phyloP scores from a whole-genome alignment of 2,113 vertebrate species.

The Carassius gibelio region DNA sequence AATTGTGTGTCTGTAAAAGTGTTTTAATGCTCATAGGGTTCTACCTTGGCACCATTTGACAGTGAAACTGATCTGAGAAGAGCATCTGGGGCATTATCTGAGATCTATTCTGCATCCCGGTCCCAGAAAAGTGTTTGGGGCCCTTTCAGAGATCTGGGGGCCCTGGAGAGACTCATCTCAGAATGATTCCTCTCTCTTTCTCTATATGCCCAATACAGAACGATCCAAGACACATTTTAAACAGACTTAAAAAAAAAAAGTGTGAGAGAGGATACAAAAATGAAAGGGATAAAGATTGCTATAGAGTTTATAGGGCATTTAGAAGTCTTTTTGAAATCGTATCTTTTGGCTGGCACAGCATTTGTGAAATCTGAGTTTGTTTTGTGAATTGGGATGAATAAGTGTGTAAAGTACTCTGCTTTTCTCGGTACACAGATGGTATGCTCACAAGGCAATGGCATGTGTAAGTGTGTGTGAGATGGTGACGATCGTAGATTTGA shows the following conservation, averaged over 20 bases:
- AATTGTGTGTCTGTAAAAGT: background rate
- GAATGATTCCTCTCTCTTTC: slow-evolving; percentile 66
- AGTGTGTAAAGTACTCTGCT: background rate
- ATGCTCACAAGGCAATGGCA: slow-evolving; percentile 59
- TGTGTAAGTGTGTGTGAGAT: slow-evolving; percentile 10
- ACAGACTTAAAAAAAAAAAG: background rate
- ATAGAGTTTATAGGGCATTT: background rate
- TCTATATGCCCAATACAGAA: slow-evolving; percentile 70
- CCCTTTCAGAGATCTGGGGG: slow-evolving; percentile 33
- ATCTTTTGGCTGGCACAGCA: background rate
- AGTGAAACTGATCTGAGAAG: slow-evolving; percentile 35
- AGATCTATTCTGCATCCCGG: slow-evolving; percentile 18
- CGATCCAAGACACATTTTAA: slow-evolving; percentile 40
- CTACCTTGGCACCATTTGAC: slow-evolving; percentile 23
- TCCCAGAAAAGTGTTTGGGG: slow-evolving; percentile 47
- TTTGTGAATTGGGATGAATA: slow-evolving; percentile 27
- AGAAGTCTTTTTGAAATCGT: background rate
- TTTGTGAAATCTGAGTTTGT: slow-evolving; percentile 6
- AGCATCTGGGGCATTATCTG: slow-evolving; percentile 44
- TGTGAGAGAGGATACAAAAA: background rate
- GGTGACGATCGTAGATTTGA: slow-evolving; percentile 46
- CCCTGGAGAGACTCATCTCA: background rate
- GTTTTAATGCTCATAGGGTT: slow-evolving; percentile 14
- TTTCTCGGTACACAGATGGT: slow-evolving; percentile 70
- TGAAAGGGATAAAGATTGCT: too few relatives aligned